Evolutionary conservation across 1,140 invertebrate species (phyloP).

Genomic region (Bradysia coprophila): DNA sequence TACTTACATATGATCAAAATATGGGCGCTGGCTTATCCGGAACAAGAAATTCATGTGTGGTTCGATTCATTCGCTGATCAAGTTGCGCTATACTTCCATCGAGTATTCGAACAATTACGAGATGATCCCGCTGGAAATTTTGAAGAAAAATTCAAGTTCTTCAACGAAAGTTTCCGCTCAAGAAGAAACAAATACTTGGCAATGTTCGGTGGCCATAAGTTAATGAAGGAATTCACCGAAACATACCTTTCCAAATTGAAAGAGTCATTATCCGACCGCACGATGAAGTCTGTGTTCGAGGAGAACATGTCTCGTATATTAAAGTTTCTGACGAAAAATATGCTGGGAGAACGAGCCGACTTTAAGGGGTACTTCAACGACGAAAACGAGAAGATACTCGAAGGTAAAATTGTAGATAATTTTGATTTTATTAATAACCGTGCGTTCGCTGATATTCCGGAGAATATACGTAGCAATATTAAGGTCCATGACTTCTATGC

Average conservation of each 20-base stretch:
- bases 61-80: background rate
- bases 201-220: background rate
- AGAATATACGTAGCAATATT: background rate
- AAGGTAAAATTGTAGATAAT: background rate
- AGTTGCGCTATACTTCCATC: background rate
- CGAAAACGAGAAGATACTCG: background rate
- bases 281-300: too few species aligned
- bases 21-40: background rate
- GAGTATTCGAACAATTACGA: background rate
- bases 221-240: background rate
- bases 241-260: too few species aligned
- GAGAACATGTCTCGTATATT: too few species aligned
- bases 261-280: too few species aligned
- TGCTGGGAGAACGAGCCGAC: background rate
- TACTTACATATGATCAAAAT: background rate
- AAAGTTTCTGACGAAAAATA: background rate
- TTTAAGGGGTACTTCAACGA: background rate
- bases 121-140: too few species aligned
- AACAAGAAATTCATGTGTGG: background rate
- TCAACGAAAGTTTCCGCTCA: background rate
- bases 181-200: background rate
- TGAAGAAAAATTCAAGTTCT: background rate
- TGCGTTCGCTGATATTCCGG: background rate
- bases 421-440: background rate
- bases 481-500: background rate